These are phyloP conservation scores for Potamilus streckersoni DNA, from an alignment of 1,140 invertebrate genomes.

Conservation along the genomic window DNA sequence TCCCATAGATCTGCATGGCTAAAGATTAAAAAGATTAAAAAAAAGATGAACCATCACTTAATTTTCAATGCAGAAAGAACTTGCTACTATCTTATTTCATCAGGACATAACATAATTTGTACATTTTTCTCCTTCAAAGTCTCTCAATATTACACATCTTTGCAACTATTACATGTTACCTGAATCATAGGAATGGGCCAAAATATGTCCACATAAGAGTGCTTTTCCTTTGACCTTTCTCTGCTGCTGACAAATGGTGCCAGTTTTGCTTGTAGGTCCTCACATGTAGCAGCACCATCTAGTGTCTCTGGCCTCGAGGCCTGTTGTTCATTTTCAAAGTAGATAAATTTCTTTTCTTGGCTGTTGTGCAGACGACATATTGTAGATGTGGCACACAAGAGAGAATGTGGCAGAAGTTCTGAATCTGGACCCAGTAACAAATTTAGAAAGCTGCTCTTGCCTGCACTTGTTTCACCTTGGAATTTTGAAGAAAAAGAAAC, in stretches of 20 bases:
- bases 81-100: too few species aligned
- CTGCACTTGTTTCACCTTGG: conserved; percentile 45
- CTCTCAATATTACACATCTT: background rate
- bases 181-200: conserved; percentile 42
- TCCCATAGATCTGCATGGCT: too few species aligned
- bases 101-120: background rate
- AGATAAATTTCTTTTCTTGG: conserved; percentile 4
- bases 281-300: too few species aligned
- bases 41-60: too few species aligned
- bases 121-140: background rate
- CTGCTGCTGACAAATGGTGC: background rate
- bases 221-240: conserved; percentile 4
- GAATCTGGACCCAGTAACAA: conserved; percentile 35
- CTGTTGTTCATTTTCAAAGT: conserved; percentile 1
- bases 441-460: conserved; percentile 45
- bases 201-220: conserved; percentile 33
- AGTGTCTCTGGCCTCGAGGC: background rate
- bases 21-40: too few species aligned
- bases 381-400: conserved; percentile 39
- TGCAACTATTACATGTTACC: conserved; percentile 5
- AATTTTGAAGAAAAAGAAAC: background rate
- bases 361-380: conserved; percentile 43
- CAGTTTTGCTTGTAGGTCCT: too few species aligned
- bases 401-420: conserved; percentile 35
- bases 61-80: too few species aligned